Evolutionary conservation across 2,797 vertebrate species (phyloP).

Genomic region (Nyctibius grandis): DNA sequence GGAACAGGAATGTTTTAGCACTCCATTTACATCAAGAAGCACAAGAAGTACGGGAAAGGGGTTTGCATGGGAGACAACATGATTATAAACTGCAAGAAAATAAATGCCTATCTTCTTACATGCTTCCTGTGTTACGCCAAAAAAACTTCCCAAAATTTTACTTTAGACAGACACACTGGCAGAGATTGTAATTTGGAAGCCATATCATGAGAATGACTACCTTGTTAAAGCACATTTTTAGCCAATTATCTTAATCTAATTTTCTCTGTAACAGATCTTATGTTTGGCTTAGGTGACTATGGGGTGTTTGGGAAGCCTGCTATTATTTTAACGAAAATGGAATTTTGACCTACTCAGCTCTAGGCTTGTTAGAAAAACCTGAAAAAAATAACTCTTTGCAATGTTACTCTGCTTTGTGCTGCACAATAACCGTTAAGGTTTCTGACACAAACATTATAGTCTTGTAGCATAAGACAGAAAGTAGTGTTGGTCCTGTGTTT

Average conservation of each 20-base stretch:
- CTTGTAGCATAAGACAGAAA: neutral
- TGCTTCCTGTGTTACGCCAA: neutral
- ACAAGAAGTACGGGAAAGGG: neutral
- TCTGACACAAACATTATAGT: neutral
- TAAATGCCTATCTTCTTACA: neutral
- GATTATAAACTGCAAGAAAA: neutral
- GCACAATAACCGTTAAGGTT: neutral
- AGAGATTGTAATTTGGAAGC: neutral
- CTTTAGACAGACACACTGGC: neutral
- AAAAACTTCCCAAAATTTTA: neutral
- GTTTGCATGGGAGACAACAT: neutral
- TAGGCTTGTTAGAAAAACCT: neutral
- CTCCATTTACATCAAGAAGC: neutral
- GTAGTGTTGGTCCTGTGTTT: neutral
- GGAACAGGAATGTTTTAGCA: neutral
- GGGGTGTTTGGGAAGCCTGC: neutral
- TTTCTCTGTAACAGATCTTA: neutral
- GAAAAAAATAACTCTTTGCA: neutral
- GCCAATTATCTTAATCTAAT: neutral
- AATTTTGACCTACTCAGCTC: neutral
- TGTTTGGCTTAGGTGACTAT: neutral
- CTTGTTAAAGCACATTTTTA: neutral
- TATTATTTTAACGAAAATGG: neutral
- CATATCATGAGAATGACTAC: neutral
- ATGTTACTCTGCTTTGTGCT: neutral